These are phyloP conservation scores for Schizaphis graminum DNA, from an alignment of 2,888 invertebrate species.

Conservation along the genomic window DNA sequence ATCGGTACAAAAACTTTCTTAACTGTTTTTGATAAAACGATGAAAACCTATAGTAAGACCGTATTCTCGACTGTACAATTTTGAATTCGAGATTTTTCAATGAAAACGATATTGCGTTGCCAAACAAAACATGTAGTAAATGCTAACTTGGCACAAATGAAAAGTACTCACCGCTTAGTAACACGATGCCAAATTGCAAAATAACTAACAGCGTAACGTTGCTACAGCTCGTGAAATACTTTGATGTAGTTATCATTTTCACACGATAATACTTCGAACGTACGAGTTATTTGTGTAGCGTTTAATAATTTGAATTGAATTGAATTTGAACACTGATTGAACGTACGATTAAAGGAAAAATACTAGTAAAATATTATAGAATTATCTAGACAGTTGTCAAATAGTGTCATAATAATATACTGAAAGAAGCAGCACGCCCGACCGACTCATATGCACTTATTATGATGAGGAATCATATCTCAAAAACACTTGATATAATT, in stretches of 20 bases:
- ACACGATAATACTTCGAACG: background rate
- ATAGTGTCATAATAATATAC: background rate
- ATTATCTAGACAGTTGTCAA: background rate
- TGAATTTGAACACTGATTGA: background rate
- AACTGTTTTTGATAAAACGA: background rate
- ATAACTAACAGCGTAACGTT: background rate
- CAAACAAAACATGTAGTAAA: background rate
- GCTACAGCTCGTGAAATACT: background rate
- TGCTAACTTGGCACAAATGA: background rate
- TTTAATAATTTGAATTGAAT: background rate
- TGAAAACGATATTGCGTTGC: background rate
- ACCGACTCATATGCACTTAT: background rate
- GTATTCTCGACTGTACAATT: background rate
- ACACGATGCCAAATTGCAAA: background rate
- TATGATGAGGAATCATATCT: background rate
- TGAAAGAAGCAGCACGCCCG: background rate
- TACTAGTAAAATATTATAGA: background rate
- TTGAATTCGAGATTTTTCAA: background rate
- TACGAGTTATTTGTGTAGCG: background rate
- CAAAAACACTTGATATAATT: background rate
- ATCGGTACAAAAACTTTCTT: background rate
- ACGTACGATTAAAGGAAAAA: background rate
- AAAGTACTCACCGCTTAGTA: background rate
- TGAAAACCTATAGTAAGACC: background rate
- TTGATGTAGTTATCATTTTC: background rate